Evolutionary conservation across 2,888 invertebrate genomes (phyloP).

Genomic region (Nephrotoma flavescens): DNA sequence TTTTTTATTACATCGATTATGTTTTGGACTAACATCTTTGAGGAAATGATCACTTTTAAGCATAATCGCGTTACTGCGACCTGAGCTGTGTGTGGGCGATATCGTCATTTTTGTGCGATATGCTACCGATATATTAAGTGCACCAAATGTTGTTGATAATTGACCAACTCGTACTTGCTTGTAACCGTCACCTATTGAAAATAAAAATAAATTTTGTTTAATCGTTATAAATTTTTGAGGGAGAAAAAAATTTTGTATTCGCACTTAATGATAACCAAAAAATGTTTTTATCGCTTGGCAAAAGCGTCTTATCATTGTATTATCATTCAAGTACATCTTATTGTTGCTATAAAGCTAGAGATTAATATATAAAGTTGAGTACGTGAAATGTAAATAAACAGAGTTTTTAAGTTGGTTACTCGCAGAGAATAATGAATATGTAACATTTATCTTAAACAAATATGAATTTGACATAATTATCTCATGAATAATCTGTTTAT

Average conservation of each 20-base stretch:
- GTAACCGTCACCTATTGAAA: constrained; percentile 53
- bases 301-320: background rate
- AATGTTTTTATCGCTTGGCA: background rate
- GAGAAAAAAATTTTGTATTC: background rate
- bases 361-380: too few relatives aligned
- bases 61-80: constrained; percentile 57
- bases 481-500: too few relatives aligned
- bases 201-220: background rate
- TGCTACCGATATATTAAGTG: constrained; percentile 63
- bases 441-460: too few relatives aligned
- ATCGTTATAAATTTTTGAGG: background rate
- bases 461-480: too few relatives aligned
- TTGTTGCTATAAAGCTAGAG: background rate
- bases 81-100: constrained; percentile 57
- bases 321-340: background rate
- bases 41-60: constrained; percentile 85
- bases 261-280: background rate
- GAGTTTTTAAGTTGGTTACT: too few relatives aligned
- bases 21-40: constrained; percentile 54
- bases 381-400: too few relatives aligned
- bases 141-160: constrained; percentile 75
- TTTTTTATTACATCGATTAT: constrained; percentile 34
- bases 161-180: constrained; percentile 72
- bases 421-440: too few relatives aligned
- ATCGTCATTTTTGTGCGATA: constrained; percentile 88